Percentiles rank a stretch among this genome's conserved stretches.
Conservation (phyloP, 1,140 invertebrate species). For the Conus betulinus region DNA sequence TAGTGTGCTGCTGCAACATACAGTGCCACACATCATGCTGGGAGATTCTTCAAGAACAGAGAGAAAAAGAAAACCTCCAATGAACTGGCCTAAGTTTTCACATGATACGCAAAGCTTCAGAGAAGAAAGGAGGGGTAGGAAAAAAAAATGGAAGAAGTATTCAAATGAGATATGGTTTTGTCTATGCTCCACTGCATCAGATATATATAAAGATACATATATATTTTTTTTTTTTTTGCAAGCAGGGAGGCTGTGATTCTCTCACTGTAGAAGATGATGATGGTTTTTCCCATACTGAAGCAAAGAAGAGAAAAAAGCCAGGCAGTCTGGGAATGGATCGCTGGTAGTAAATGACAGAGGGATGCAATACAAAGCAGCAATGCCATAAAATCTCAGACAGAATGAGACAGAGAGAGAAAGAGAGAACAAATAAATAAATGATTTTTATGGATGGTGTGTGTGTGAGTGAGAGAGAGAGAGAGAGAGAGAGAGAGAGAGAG, state of each 20-base stretch:
- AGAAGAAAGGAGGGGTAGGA: background rate
- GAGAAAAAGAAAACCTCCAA: too few species aligned
- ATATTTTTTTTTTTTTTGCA: too few species aligned
- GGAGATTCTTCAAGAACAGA: too few species aligned
- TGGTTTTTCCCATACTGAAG: too few species aligned
- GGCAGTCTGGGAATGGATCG: too few species aligned
- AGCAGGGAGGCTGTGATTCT: too few species aligned
- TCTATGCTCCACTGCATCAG: background rate
- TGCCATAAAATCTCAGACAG: background rate
- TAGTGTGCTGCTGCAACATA: too few species aligned
- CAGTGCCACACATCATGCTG: too few species aligned
- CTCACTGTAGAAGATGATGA: too few species aligned
- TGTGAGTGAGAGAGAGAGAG: background rate
- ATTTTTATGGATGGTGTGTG: background rate
- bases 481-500: constrained; percentile 7
- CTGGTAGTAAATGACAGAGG: too few species aligned
- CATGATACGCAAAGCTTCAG: background rate
- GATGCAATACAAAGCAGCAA: background rate
- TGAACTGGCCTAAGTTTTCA: background rate
- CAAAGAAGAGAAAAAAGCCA: too few species aligned
- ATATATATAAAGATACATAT: background rate
- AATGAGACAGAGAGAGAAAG: background rate
- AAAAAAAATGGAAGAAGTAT: background rate
- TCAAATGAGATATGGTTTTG: background rate
- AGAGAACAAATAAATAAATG: background rate